Base-by-base conservation (phyloP, 2,113 vertebrate species). In the Monarcha castaneiventris region DNA sequence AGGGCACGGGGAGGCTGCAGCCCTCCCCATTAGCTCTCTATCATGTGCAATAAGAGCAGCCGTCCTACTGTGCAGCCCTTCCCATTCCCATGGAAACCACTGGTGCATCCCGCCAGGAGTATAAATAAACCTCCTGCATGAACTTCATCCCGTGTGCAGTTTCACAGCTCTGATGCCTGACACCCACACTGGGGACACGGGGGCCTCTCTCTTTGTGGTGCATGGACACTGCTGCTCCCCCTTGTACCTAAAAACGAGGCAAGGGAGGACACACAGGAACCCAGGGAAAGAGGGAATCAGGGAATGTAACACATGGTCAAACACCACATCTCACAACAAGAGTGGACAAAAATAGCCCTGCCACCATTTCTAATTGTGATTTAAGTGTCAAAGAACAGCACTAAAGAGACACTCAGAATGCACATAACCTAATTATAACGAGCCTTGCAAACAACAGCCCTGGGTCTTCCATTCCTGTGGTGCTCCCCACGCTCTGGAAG, bases 21-120 rank as follows among this genome's bases (percentile, higher is more conserved):
- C 92, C 96, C 81, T 90, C 82, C 74, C 95, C 84, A 94, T 91
- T 89, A 96, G 94, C 84, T 87, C 92, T 48, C 78, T 82, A 11
- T 87, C 96, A 49, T 64, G 90, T 87, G 87, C 87, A 76, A 11
- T 55, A 75, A 91, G 93, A 96, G 81, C 90, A 84, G 93, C 84
- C 16, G 1, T 85, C 96, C 95, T 55, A 62, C 96, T 77, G 95
- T 41, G 86, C 95, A 88, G 85, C 90, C 94, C 90, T 94, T 90
- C 86, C 90, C 64, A 96, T 97, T 66, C 96, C 95, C 96, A 96
- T 96, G 91, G 95, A 97, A 97, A 97, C 95, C 94, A 89, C 1
- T 29, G 95, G 92, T 83, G 64, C 93, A 95, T 81, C 94, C 94
- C 94, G 75, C 71, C 88, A 71, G 86, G 68, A 95, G 89, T 77